Evolutionary conservation across 2,797 vertebrate genomes (phyloP).

Genomic region (Notolabrus celidotus): DNA sequence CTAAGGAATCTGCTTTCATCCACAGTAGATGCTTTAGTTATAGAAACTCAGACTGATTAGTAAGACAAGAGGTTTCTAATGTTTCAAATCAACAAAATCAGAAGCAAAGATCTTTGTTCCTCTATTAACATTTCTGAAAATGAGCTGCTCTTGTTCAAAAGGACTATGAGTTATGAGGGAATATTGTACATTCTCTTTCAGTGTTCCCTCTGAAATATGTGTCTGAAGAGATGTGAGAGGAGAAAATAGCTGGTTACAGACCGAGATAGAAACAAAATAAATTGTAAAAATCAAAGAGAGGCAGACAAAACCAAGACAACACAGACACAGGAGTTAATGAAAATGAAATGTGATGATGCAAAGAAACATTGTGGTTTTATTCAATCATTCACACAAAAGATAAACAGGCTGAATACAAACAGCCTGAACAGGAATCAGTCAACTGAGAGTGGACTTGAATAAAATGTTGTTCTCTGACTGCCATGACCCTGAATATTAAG

Average conservation of each 20-base stretch:
- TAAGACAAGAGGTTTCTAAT: neutral
- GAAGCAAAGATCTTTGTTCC: constrained; percentile 2
- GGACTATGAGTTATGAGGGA: constrained; percentile 14
- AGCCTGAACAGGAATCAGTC: constrained; percentile 35
- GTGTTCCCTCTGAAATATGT: constrained; percentile 31
- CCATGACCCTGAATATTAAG: neutral
- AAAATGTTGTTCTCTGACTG: constrained; percentile 11
- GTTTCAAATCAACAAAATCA: constrained; percentile 25
- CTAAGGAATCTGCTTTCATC: neutral
- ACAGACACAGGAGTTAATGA: constrained; percentile 39
- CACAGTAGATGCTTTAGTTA: neutral
- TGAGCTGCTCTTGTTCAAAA: constrained; percentile 15
- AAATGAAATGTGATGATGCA: constrained; percentile 46
- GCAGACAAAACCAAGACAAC: constrained; percentile 29
- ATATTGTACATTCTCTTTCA: constrained; percentile 41
- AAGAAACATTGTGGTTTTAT: constrained; percentile 24
- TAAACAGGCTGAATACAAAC: constrained; percentile 30
- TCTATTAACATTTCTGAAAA: constrained; percentile 29
- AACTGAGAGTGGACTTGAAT: constrained; percentile 24
- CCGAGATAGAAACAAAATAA: constrained; percentile 21
- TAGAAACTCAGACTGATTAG: neutral
- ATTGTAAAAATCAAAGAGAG: constrained; percentile 31
- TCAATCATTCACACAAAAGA: constrained; percentile 47
- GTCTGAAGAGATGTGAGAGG: constrained; percentile 40
- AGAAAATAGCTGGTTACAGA: constrained; percentile 31